Base-by-base conservation (phyloP, 1,140 invertebrate genomes). In the Drosophila biarmipes region DNA sequence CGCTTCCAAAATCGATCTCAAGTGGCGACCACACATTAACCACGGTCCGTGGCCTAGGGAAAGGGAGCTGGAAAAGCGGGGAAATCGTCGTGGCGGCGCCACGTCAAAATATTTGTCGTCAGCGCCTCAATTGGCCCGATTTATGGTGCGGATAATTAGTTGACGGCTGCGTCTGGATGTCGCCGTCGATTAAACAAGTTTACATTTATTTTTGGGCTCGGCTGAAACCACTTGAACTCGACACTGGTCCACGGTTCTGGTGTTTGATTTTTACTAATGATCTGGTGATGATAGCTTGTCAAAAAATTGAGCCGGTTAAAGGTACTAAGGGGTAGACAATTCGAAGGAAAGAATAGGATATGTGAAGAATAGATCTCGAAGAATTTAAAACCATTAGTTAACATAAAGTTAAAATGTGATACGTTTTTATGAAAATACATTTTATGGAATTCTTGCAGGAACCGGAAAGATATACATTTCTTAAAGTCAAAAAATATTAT, bases 61-160 rank as follows among this genome's bases (percentile, higher is more conserved):
- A 52, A 31, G 56, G 68, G 35, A 49, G 55, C 29, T 14, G 38
- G 43, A 51, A 57, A 21, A 48, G 45, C 40, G 57, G 55, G 40
- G 53, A 51, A 63, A 62, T 42, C 48, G 67, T 59, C 45, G 31
- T 45, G 64, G 53, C 62, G 79, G 63, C 80, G 85, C 76, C 76
- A 80, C 76, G 84, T 90, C 84, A 89, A 77, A 89, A 89, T 89
- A 89, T 89, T 89, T 89, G 84, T 89, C 84, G 72, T 89, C 75
- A 84, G 80, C 64, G 75, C 73, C 74, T 82, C 81, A 66, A 80
- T 85, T 77, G 84, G 38, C 62, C 63, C 81, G 59, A 80, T 86
- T 86, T 85, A 80, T 72, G 81, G 56, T 76, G 61, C 46, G 54
- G 73, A 73, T 72, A 87, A 89, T 87, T 82, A 87, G 84, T 42